phyloP scores from a whole-genome alignment of 1,140 invertebrate genomes.

The Scaptomyza montana region DNA sequence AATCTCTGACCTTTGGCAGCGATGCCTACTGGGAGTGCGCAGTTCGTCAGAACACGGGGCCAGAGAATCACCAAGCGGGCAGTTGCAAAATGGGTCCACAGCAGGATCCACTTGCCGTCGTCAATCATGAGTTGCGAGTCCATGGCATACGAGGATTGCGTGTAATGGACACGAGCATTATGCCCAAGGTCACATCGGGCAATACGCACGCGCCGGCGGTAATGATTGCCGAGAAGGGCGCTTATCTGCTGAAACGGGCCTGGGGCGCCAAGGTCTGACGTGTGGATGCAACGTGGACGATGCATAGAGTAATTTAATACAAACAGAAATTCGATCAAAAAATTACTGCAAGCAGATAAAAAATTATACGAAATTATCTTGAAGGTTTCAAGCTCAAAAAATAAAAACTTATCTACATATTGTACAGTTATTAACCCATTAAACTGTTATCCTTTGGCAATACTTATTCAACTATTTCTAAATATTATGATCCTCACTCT shows the following conservation, averaged over 20 bases:
- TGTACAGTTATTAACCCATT: slow-evolving; percentile 18
- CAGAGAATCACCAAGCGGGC: slow-evolving; percentile 93
- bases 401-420: slow-evolving; percentile 30
- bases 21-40: slow-evolving; percentile 93
- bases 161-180: slow-evolving; percentile 87
- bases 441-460: slow-evolving; percentile 29
- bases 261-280: slow-evolving; percentile 85
- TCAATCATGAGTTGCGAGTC: slow-evolving; percentile 85
- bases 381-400: slow-evolving; percentile 36
- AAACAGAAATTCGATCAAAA: slow-evolving; percentile 38
- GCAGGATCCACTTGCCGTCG: slow-evolving; percentile 85
- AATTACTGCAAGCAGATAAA: slow-evolving; percentile 36
- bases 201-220: slow-evolving; percentile 87
- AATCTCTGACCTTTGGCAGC: slow-evolving; percentile 88
- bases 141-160: slow-evolving; percentile 85
- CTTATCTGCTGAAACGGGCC: slow-evolving; percentile 88
- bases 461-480: slow-evolving; percentile 30
- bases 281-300: slow-evolving; percentile 82
- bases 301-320: slow-evolving; percentile 83
- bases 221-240: slow-evolving; percentile 88
- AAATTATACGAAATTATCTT: slow-evolving; percentile 63
- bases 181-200: slow-evolving; percentile 87
- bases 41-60: slow-evolving; percentile 89
- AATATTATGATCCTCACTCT: slow-evolving; percentile 34
- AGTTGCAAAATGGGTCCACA: slow-evolving; percentile 88